phyloP scores from a whole-genome alignment of 2,797 vertebrate species.

The Peromyscus aztecus region DNA sequence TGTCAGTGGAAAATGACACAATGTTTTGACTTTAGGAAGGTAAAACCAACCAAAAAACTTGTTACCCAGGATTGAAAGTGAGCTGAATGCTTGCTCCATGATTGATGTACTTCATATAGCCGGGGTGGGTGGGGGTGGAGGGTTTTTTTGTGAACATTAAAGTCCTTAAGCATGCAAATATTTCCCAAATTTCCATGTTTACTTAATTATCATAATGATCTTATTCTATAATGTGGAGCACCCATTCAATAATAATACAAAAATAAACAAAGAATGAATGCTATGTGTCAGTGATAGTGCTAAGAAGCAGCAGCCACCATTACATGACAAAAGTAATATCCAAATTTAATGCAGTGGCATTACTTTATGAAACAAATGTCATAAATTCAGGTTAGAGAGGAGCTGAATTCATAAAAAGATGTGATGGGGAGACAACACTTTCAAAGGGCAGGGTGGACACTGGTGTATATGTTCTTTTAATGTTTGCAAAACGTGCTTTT shows the following conservation, averaged over 20 bases:
- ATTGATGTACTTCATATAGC: neutral
- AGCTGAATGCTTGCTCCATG: neutral
- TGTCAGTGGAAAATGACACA: neutral
- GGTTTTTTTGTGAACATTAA: neutral
- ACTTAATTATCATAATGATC: neutral
- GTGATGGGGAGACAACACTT: neutral
- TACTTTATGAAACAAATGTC: neutral
- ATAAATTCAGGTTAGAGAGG: fast-evolving
- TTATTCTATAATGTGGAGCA: neutral
- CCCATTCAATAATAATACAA: neutral
- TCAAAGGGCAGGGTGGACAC: fast-evolving
- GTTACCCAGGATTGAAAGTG: neutral
- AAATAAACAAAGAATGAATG: neutral
- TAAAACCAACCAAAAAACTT: neutral
- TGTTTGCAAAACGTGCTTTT: neutral
- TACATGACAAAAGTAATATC: neutral
- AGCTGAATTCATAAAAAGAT: neutral
- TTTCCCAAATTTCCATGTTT: neutral
- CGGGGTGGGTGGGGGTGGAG: no score
- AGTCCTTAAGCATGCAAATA: neutral
- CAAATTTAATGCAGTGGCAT: neutral
- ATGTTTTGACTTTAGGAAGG: neutral
- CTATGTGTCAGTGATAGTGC: neutral
- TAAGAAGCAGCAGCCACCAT: neutral
- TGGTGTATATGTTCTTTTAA: neutral